Percentiles rank a stretch among this genome's conserved stretches.
phyloP scores from a whole-genome alignment of 2,797 vertebrate genomes.

The Danio choprae region DNA sequence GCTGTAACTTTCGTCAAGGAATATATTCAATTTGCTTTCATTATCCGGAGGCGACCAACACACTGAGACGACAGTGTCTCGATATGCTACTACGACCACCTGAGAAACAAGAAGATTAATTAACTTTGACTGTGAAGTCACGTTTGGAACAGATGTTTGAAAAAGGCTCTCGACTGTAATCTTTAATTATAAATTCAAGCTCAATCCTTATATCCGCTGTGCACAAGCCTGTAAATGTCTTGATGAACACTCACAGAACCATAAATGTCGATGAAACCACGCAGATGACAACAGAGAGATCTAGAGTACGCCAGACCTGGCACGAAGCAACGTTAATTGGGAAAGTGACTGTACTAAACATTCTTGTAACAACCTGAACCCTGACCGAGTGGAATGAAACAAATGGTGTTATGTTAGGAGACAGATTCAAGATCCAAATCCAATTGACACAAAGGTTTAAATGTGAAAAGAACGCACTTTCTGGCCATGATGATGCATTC shows the following conservation, averaged over 20 bases:
- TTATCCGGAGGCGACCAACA: conserved; percentile 49
- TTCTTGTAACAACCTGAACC: background rate
- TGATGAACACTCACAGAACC: conserved; percentile 48
- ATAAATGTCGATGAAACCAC: conserved; percentile 33
- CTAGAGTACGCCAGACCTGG: background rate
- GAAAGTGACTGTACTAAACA: conserved; percentile 9
- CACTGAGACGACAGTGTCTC: conserved; percentile 39
- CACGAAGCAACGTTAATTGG: conserved; percentile 7
- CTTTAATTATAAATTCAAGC: conserved; percentile 49
- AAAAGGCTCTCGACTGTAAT: conserved; percentile 45
- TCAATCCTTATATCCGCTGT: conserved; percentile 21
- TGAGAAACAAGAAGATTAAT: conserved; percentile 61
- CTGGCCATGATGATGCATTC: background rate
- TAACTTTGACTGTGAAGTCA: conserved; percentile 54
- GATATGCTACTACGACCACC: conserved; percentile 55
- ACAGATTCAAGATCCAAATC: background rate
- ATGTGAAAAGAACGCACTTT: background rate
- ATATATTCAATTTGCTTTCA: conserved; percentile 45
- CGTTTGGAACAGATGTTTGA: conserved; percentile 59
- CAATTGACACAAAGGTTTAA: background rate
- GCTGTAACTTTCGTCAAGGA: conserved; percentile 13
- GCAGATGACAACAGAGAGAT: conserved; percentile 9
- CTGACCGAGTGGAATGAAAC: background rate
- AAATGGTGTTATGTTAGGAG: background rate
- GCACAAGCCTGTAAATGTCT: conserved; percentile 46